phyloP scores from a whole-genome alignment of 2,113 vertebrate genomes.

The Capricornis sumatraensis region DNA sequence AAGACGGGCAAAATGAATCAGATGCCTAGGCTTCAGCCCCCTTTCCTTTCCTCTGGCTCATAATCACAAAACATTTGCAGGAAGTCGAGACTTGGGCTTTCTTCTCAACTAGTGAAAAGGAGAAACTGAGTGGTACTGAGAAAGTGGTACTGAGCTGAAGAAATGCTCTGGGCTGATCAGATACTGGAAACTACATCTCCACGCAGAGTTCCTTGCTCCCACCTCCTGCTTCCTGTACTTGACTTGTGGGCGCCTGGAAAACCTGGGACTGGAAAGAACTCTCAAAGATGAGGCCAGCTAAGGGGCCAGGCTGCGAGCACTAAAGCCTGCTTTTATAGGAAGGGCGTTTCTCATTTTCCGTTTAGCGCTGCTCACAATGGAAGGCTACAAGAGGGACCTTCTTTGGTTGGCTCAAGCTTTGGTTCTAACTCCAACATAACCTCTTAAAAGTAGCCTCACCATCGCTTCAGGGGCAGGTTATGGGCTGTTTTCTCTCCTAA shows the following conservation, averaged over 20 bases:
- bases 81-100: not conserved
- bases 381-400: not conserved
- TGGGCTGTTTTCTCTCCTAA: not conserved
- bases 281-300: not conserved
- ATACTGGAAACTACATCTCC: not conserved
- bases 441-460: not conserved
- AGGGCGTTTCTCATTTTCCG: not conserved
- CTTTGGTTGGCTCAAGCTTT: not conserved
- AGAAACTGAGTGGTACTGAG: not conserved
- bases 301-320: no score
- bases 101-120: not conserved
- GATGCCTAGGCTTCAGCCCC: fast-evolving
- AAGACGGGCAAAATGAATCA: not conserved
- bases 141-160: not conserved
- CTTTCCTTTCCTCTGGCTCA: not conserved
- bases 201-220: not conserved
- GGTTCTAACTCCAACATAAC: not conserved
- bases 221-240: not conserved
- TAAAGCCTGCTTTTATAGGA: not conserved
- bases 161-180: not conserved
- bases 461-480: no score
- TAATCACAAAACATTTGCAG: not conserved
- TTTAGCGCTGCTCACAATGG: fast-evolving
- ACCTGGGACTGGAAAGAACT: not conserved
- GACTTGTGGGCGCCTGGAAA: not conserved